These are phyloP conservation scores for Hexactinellida sp. DNA, from an alignment of 37 sponge, comb jelly and placozoan genomes.

Conservation along the genomic window DNA sequence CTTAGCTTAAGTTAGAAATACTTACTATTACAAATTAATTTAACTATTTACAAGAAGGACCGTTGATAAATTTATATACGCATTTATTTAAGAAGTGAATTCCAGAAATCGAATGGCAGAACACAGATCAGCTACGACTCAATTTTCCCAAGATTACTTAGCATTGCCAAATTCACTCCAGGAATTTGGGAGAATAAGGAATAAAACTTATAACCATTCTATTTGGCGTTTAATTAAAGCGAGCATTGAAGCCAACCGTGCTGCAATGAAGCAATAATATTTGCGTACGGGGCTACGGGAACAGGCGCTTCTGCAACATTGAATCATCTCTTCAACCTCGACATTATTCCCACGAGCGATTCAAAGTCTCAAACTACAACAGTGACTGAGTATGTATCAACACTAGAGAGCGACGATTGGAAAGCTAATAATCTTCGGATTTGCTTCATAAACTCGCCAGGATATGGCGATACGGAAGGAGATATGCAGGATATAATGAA, in stretches of 20 bases:
- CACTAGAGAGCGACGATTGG: not conserved
- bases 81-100: too few species aligned
- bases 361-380: not conserved
- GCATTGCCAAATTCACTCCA: not conserved
- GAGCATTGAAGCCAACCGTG: not conserved
- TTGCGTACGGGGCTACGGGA: not conserved
- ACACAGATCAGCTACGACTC: not conserved
- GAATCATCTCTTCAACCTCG: not conserved
- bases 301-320: not conserved
- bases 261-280: not conserved
- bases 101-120: not conserved
- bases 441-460: not conserved
- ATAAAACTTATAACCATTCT: not conserved
- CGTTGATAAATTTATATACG: too few species aligned
- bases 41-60: too few species aligned
- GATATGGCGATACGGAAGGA: not conserved
- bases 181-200: not conserved
- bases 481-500: not conserved
- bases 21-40: too few species aligned
- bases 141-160: not conserved
- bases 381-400: constrained; percentile 8
- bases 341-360: not conserved
- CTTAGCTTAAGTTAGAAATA: too few species aligned
- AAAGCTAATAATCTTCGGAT: not conserved
- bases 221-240: not conserved